Base-by-base conservation (phyloP, 2,113 vertebrate genomes). In the Elanus axillaris region DNA sequence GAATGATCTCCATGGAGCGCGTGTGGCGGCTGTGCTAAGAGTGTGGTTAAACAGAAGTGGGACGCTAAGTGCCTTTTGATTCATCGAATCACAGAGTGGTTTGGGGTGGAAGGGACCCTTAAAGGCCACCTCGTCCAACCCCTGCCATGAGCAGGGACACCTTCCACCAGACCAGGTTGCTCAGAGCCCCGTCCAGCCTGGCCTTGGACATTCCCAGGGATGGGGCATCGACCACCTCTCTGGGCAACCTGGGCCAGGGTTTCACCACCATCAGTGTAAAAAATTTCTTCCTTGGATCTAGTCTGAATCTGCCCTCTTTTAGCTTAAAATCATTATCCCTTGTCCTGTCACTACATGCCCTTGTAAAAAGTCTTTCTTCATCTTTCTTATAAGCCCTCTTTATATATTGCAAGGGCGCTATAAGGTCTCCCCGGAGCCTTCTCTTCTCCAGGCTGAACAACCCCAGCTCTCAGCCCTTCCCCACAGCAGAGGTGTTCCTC, bases 1-100 rank as follows among this genome's bases (percentile, higher is more conserved):
- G 23, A 40, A 6, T 5, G 43, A 22, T 18, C 27, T 17, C 13
- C 34, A 0, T 1, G 34, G 10, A 7, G 13, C 6, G 12, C 58
- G 4, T 1, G 3, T 34, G 36, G 31, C 31, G 72, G 17, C 55
- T 25, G 29, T 10, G 4, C 17, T 26, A 26, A 26, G 9, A 59
- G n/a, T 3, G 27, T 32, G 48, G 25, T 29, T 67, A 53, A 56
- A 29, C 36, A 48, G 55, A 76, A 66, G 5, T 5, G 2, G 38
- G 48, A n/a, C 55, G 4, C 14, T 16, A 10, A 31, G 16, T 8
- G 32, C 26, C 26, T 42, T 58, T 27, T 38, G 38, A 16, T 89
- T 62, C 36, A 27, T 13, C 17, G 29, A 50, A 32, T 50, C 73
- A 12, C 8, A 25, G 59, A 34, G 21, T 31, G 13, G 7, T 34